Evolutionary conservation across 2,888 invertebrate species (phyloP).

Genomic region (Graphium colonna): DNA sequence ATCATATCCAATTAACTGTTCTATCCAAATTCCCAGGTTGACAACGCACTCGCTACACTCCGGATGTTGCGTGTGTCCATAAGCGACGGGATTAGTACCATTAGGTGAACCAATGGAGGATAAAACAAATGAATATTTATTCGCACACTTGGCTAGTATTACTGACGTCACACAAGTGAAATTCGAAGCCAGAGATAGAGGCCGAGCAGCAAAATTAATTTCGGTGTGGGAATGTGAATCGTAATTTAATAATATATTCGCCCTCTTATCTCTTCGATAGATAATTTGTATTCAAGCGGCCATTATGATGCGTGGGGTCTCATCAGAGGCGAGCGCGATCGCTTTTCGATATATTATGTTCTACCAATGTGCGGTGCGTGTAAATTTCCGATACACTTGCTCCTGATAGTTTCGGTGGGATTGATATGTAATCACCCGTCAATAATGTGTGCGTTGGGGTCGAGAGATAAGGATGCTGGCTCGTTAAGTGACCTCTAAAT

Average conservation of each 20-base stretch:
- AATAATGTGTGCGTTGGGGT: constrained; percentile 47
- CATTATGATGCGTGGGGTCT: constrained; percentile 19
- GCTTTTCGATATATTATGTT: constrained; percentile 31
- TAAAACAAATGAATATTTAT: too few relatives aligned
- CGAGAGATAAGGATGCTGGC: constrained; percentile 48
- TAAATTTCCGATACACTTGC: constrained; percentile 62
- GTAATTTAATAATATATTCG: constrained; percentile 20
- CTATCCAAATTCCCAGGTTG: too few relatives aligned
- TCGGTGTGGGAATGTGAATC: constrained; percentile 4
- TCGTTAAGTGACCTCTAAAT: constrained; percentile 48
- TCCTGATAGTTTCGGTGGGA: constrained; percentile 48
- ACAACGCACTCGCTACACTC: too few relatives aligned
- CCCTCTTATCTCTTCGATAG: constrained; percentile 12
- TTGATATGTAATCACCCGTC: constrained; percentile 48
- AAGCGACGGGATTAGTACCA: too few relatives aligned
- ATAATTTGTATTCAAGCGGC: constrained; percentile 22
- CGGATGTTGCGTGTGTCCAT: too few relatives aligned
- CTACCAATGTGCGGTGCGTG: constrained; percentile 42
- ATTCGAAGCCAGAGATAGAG: not conserved
- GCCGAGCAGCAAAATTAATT: not conserved
- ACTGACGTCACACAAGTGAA: not conserved
- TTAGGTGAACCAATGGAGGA: too few relatives aligned
- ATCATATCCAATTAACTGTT: too few relatives aligned
- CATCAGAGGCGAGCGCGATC: constrained; percentile 17
- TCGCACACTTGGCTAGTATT: too few relatives aligned